Conservation (phyloP, 2,797 vertebrate species). For the Rhynchonycteris naso region DNA sequence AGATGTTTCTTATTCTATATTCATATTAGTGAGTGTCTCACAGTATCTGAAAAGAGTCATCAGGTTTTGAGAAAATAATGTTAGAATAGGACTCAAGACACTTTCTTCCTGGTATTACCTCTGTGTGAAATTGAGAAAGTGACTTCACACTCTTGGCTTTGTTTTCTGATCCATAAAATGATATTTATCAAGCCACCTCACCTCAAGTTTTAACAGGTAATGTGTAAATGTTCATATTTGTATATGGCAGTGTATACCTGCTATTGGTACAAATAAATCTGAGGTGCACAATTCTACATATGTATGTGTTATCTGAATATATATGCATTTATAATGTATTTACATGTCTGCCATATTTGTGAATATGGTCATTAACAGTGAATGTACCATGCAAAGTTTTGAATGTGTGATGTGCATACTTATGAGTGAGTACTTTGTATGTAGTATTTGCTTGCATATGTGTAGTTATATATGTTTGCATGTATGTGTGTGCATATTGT, state of each 20-base stretch:
- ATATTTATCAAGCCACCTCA: not conserved
- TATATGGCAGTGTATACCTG: not conserved
- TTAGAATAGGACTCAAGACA: not conserved
- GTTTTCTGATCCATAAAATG: not conserved
- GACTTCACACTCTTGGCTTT: not conserved
- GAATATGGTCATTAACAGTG: not conserved
- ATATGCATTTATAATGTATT: not conserved
- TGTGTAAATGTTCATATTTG: not conserved
- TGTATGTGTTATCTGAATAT: not conserved
- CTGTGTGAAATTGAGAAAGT: not conserved
- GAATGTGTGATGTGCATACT: not conserved
- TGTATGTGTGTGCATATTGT: not conserved
- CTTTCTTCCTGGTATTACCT: not conserved
- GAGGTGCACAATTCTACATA: fast-evolving
- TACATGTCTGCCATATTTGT: not conserved
- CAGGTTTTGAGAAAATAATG: not conserved
- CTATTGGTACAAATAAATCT: not conserved
- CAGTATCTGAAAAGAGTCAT: not conserved
- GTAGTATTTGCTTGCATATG: too few relatives aligned
- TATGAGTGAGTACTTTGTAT: not conserved
- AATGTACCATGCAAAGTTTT: not conserved
- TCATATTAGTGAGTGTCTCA: not conserved
- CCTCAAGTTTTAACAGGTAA: not conserved
- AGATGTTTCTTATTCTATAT: not conserved
- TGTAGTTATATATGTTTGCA: too few relatives aligned